Evolutionary conservation across 2,888 invertebrate genomes (phyloP).

Genomic region (Griposia aprilina): DNA sequence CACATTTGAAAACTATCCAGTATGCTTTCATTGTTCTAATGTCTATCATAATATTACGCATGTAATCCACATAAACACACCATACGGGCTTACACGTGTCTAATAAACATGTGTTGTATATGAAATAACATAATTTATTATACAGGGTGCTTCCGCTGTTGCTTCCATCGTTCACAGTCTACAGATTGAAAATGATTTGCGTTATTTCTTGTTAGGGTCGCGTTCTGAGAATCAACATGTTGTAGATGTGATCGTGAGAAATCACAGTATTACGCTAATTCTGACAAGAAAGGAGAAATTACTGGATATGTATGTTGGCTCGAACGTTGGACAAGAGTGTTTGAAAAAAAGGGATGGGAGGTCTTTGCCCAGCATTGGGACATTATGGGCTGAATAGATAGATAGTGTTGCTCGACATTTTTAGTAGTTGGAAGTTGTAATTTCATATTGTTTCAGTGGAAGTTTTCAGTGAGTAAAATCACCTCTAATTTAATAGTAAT

Average conservation of each 20-base stretch:
- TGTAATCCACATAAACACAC: slow-evolving; percentile 11
- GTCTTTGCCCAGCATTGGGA: too few relatives aligned
- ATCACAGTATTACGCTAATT: slow-evolving; percentile 20
- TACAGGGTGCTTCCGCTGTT: slow-evolving; percentile 40
- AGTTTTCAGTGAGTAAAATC: neutral
- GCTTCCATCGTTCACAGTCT: slow-evolving; percentile 23
- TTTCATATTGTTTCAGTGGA: neutral
- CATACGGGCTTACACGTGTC: slow-evolving; percentile 8
- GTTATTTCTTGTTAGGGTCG: slow-evolving; percentile 30
- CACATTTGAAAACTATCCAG: neutral
- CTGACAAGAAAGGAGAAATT: neutral
- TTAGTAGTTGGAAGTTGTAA: neutral
- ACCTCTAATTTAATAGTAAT: neutral
- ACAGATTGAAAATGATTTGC: slow-evolving; percentile 50
- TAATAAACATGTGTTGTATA: slow-evolving; percentile 30
- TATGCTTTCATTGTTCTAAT: slow-evolving; percentile 10
- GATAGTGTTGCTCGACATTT: neutral
- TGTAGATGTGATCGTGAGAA: slow-evolving; percentile 13
- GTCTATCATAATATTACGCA: neutral
- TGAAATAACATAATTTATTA: slow-evolving; percentile 41
- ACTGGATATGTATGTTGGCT: neutral
- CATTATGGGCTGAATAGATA: too few relatives aligned
- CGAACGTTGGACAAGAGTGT: too few relatives aligned
- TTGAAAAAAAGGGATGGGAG: too few relatives aligned
- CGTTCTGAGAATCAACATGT: slow-evolving; percentile 48